These are phyloP conservation scores for Ochropleura plecta DNA, from an alignment of 2,888 invertebrate genomes.

Conservation along the genomic window DNA sequence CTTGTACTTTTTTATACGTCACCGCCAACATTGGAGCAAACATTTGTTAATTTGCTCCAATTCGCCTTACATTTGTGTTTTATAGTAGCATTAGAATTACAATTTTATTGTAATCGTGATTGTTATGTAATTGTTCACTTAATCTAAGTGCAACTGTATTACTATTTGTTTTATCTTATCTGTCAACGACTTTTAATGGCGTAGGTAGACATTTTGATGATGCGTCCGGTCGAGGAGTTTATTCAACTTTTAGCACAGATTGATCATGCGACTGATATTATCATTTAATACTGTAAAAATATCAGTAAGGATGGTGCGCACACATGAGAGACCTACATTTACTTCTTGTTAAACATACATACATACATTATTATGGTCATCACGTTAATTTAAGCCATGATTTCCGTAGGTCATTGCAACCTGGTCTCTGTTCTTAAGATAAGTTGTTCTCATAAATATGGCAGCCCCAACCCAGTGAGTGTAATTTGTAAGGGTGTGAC, in stretches of 20 bases:
- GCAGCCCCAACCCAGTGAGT: slow-evolving; percentile 35
- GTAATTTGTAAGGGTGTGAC: slow-evolving; percentile 64
- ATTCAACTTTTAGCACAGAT: slow-evolving; percentile 55
- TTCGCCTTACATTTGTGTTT: slow-evolving; percentile 42
- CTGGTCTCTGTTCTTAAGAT: slow-evolving; percentile 39
- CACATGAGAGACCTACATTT: slow-evolving; percentile 4
- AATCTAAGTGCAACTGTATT: slow-evolving; percentile 24
- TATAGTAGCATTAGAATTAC: slow-evolving; percentile 46
- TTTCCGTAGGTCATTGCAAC: slow-evolving; percentile 41
- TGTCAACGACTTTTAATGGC: slow-evolving; percentile 47
- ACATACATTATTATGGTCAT: neutral
- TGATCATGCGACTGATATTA: slow-evolving; percentile 22
- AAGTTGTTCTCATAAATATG: slow-evolving; percentile 56
- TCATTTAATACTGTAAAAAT: slow-evolving; percentile 10
- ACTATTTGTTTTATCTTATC: slow-evolving; percentile 52
- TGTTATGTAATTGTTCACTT: slow-evolving; percentile 44
- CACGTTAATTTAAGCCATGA: slow-evolving; percentile 21
- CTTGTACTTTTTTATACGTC: slow-evolving; percentile 69
- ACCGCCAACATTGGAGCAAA: slow-evolving; percentile 67
- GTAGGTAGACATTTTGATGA: slow-evolving; percentile 11
- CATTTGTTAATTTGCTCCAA: slow-evolving; percentile 54
- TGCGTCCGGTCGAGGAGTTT: slow-evolving; percentile 36
- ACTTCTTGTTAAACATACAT: neutral
- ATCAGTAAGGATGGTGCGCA: neutral
- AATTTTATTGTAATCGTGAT: slow-evolving; percentile 49